Conservation (phyloP, 2,113 vertebrate genomes). For the Dinomys branickii region DNA sequence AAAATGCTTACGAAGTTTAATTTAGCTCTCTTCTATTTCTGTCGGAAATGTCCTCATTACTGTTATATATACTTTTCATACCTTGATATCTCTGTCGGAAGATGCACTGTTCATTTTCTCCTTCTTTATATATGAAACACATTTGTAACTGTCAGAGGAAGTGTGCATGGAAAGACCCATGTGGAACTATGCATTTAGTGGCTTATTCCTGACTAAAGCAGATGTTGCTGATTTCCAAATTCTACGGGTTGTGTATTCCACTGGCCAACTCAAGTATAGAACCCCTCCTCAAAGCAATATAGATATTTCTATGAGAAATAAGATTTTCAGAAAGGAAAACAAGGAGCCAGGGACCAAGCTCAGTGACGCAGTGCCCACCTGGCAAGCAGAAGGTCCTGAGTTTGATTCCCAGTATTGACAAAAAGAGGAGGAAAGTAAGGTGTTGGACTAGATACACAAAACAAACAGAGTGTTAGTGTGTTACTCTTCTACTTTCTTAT, state of each 20-base stretch:
- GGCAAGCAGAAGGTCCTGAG: no score
- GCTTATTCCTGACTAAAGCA: not conserved
- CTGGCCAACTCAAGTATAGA: not conserved
- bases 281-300: not conserved
- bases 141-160: not conserved
- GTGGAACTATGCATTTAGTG: fast-evolving
- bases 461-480: not conserved
- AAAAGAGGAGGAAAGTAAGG: not conserved
- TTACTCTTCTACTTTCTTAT: not conserved
- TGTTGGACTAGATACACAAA: not conserved
- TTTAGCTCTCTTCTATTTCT: not conserved
- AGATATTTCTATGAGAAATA: not conserved
- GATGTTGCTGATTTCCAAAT: not conserved
- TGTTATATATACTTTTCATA: not conserved
- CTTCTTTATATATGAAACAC: not conserved
- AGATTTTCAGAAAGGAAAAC: not conserved
- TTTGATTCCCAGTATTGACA: no score
- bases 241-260: not conserved
- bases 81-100: not conserved
- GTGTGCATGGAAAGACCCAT: not conserved
- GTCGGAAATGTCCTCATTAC: not conserved
- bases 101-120: not conserved
- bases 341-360: not conserved
- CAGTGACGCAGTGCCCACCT: no score
- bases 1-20: not conserved